Conservation (phyloP, 2,888 invertebrate genomes). For the Drosophila conformis region DNA sequence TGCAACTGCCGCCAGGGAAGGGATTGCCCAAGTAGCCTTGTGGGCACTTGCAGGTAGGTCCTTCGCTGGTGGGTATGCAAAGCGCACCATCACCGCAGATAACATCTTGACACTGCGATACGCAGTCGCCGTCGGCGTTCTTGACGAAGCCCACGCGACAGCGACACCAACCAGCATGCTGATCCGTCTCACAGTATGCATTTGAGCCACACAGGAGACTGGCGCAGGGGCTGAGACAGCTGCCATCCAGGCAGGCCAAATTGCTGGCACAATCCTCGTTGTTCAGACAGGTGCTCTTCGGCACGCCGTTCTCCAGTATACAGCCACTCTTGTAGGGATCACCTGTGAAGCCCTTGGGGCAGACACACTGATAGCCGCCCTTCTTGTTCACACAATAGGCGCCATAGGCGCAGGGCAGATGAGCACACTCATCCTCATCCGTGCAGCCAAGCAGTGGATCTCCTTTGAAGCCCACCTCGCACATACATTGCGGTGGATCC, state of each 20-base stretch:
- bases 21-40: slow-evolving; percentile 95
- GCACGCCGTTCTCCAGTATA: slow-evolving; percentile 86
- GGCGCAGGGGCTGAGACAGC: slow-evolving; percentile 93
- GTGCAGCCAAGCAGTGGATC: slow-evolving; percentile 93
- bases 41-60: slow-evolving; percentile 95
- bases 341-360: slow-evolving; percentile 92
- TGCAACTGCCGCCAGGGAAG: slow-evolving; percentile 94
- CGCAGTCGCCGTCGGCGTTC: slow-evolving; percentile 92
- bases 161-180: slow-evolving; percentile 95
- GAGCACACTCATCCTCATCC: slow-evolving; percentile 94
- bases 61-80: slow-evolving; percentile 93
- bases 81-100: slow-evolving; percentile 93
- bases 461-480: slow-evolving; percentile 94
- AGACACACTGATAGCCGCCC: slow-evolving; percentile 94
- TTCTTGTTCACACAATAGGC: slow-evolving; percentile 94
- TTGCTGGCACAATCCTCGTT: slow-evolving; percentile 93
- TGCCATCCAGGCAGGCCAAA: slow-evolving; percentile 91
- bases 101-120: slow-evolving; percentile 88
- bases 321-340: slow-evolving; percentile 95
- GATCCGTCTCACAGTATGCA: slow-evolving; percentile 94
- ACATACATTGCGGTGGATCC: slow-evolving; percentile 95
- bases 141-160: slow-evolving; percentile 93
- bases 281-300: slow-evolving; percentile 89
- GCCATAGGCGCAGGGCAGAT: slow-evolving; percentile 94
- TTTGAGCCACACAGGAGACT: slow-evolving; percentile 92